Base-by-base conservation (phyloP, 2,113 vertebrate genomes). In the Hemibates koningsi region DNA sequence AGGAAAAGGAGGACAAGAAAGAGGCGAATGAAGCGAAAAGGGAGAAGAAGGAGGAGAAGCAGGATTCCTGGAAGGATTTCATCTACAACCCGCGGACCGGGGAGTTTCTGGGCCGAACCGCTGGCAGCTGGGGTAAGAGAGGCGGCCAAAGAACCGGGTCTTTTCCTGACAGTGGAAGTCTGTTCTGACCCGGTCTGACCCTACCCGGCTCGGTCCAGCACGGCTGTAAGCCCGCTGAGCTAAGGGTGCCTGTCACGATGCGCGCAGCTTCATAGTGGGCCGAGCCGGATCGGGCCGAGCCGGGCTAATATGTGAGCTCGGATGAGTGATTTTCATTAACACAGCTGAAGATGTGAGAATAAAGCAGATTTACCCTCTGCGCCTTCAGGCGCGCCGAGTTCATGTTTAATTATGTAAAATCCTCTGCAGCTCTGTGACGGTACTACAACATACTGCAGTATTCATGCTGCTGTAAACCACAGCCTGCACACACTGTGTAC, bases 61-160 rank as follows among this genome's bases (percentile, higher is more conserved):
- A 96, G 86, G 94, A 95, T 29, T 96, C 96, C 71, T 98, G 97
- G 97, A 97, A 96, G 94, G 96, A 96, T 92, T 96, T 96, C 83
- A 82, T 98, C 91, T 98, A 98, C 95, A 98, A 98, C 93, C 97
- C 96, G 17, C 90, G 90, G 73, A 98, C 94, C 85, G 96, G 97
- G 86, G 96, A 97, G 93, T 95, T 98, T 87, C 93, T 99, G 95
- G 98, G 98, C 91, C 97, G 98, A 91, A 98, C 97, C 24, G 97
- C 97, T 87, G 97, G 71, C 84, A 94, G 92, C 85, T 93, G 94
- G 94, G 94, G 94, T 94, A 73, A 92, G 91, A 81, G 59, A 11
- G 38, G 32, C 63, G 11, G 36, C 41, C 14, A 56, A 50, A 78
- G 38, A 83, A 8, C 73, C 17, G 5, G 16, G 6, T 78, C 27